Conservation (phyloP, 2,113 vertebrate species). For the Pantherophis guttatus region DNA sequence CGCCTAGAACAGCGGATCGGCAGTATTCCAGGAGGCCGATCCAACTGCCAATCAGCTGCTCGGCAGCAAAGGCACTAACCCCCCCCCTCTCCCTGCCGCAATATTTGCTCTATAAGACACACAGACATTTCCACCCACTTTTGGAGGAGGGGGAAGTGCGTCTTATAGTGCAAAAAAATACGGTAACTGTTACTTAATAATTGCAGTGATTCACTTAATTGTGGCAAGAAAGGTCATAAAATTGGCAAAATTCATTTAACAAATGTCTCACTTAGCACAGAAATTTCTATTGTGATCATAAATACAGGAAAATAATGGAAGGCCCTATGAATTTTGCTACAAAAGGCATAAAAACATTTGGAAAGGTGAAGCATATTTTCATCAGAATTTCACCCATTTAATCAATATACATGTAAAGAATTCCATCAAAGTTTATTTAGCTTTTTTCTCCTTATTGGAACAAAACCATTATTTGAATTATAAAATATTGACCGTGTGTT, state of each 20-base stretch:
- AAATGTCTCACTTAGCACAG: not conserved
- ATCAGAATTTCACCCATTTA: not conserved
- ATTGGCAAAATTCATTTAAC: not conserved
- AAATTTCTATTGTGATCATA: not conserved
- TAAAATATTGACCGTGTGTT: not conserved
- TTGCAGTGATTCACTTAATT: not conserved
- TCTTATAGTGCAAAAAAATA: no score
- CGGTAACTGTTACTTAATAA: not conserved
- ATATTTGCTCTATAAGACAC: no score
- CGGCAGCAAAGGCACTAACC: no score
- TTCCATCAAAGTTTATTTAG: not conserved
- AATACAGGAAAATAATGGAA: not conserved
- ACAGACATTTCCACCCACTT: no score
- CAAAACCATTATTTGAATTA: not conserved
- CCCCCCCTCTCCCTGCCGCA: no score
- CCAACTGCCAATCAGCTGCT: no score
- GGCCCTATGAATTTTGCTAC: not conserved
- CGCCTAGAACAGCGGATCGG: no score
- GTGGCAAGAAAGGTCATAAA: not conserved
- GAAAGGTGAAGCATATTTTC: not conserved
- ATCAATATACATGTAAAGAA: not conserved
- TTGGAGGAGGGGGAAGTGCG: no score
- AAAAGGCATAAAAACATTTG: not conserved
- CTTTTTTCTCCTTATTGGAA: not conserved
- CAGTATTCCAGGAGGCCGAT: no score